Conservation (phyloP, 1,140 invertebrate genomes). For the Tetramorium parvispinum region DNA sequence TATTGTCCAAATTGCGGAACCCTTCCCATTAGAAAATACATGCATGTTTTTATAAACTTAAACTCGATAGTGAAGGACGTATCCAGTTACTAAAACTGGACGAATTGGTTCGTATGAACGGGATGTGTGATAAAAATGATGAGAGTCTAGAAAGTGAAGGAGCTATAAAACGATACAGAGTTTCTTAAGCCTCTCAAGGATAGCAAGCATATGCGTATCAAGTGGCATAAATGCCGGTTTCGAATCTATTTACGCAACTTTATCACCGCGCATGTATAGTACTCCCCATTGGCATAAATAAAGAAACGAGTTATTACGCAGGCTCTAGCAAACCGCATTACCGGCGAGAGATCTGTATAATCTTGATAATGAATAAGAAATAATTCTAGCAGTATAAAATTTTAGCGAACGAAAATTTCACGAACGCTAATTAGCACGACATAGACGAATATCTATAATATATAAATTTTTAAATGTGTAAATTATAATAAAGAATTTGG, state of each 20-base stretch:
- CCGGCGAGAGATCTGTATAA: background rate
- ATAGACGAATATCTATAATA: background rate
- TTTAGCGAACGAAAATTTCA: background rate
- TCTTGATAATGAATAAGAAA: background rate
- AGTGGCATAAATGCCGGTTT: constrained; percentile 30
- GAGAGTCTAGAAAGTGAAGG: constrained; percentile 47
- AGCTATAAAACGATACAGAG: constrained; percentile 13
- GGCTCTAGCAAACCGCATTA: background rate
- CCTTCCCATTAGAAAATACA: background rate
- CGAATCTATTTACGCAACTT: constrained; percentile 38
- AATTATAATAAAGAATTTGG: background rate
- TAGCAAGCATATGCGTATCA: constrained; percentile 44
- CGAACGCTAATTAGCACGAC: background rate
- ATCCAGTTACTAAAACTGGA: background rate
- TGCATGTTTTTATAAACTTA: background rate
- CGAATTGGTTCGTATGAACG: background rate
- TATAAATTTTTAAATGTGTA: background rate
- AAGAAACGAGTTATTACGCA: constrained; percentile 28
- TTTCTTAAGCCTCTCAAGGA: constrained; percentile 49
- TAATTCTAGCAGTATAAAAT: background rate
- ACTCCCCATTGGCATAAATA: constrained; percentile 27
- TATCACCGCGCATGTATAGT: background rate
- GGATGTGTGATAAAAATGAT: constrained; percentile 26
- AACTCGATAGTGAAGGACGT: background rate
- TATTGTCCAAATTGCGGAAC: background rate